phyloP scores from a whole-genome alignment of 1,140 invertebrate species.

The Ceratitis capitata region DNA sequence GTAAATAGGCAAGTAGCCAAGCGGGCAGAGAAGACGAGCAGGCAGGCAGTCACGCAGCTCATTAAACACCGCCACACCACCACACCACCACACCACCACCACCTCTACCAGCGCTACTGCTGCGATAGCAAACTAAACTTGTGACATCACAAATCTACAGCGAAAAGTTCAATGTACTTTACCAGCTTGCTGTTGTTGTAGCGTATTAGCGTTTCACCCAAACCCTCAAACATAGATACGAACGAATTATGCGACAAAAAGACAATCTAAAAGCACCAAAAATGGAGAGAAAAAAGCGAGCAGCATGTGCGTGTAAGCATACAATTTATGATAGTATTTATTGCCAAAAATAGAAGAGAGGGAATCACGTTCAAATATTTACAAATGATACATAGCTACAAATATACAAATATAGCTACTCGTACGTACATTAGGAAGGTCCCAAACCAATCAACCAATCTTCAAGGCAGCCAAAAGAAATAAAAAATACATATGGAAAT shows the following conservation, averaged over 20 bases:
- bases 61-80: constrained; percentile 1
- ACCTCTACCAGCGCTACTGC: too few relatives aligned
- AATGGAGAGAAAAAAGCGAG: background rate
- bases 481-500: too few relatives aligned
- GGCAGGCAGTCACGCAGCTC: constrained; percentile 9
- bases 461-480: too few relatives aligned
- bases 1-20: constrained; percentile 22
- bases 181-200: background rate
- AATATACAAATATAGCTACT: background rate
- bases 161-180: constrained; percentile 9
- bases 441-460: too few relatives aligned
- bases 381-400: background rate
- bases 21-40: too few relatives aligned
- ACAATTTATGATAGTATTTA: constrained; percentile 18
- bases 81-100: too few relatives aligned
- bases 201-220: constrained; percentile 8
- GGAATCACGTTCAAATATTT: background rate
- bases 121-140: background rate
- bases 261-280: background rate
- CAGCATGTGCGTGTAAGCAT: background rate
- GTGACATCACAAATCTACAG: constrained; percentile 16
- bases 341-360: background rate
- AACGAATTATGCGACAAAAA: constrained; percentile 32
- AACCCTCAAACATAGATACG: too few relatives aligned
- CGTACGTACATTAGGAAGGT: too few relatives aligned